These are phyloP conservation scores for Dolichomitus sp. DNA, from an alignment of 2,888 invertebrate species.

Conservation along the genomic window DNA sequence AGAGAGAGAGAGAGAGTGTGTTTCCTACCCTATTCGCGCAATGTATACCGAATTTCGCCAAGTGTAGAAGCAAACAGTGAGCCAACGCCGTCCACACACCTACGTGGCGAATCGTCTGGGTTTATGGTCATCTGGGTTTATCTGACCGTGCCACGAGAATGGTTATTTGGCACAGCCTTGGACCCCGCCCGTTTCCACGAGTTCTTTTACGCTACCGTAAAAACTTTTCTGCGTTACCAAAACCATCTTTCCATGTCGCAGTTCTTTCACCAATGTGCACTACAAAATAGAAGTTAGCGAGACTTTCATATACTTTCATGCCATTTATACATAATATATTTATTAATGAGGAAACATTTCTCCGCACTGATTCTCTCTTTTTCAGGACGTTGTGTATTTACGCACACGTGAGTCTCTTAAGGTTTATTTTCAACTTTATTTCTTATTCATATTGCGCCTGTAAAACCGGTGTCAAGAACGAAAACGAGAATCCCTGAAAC, in stretches of 20 bases:
- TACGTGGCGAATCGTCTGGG: slow-evolving; percentile 53
- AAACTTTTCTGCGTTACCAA: slow-evolving; percentile 16
- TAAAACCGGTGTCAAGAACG: too few species aligned
- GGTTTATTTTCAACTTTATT: background rate
- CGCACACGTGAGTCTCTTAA: background rate
- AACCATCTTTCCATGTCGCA: slow-evolving; percentile 21
- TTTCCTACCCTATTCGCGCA: slow-evolving; percentile 37
- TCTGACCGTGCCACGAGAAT: slow-evolving; percentile 58
- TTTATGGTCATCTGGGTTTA: slow-evolving; percentile 65
- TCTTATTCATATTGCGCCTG: background rate
- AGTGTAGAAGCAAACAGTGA: slow-evolving; percentile 18
- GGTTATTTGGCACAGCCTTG: slow-evolving; percentile 53
- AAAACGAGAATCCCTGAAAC: too few species aligned
- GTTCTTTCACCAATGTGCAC: slow-evolving; percentile 30
- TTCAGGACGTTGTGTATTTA: background rate
- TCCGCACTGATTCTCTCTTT: background rate
- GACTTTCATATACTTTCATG: background rate
- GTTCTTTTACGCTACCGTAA: slow-evolving; percentile 47
- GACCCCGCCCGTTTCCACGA: slow-evolving; percentile 12
- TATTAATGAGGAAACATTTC: background rate
- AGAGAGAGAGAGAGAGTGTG: slow-evolving; percentile 21
- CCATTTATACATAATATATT: background rate
- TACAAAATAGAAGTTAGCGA: slow-evolving; percentile 26
- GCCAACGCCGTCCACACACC: slow-evolving; percentile 20
- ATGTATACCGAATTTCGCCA: slow-evolving; percentile 54